Conservation (phyloP, 2,797 vertebrate species). For the Protosalanx chinensis region DNA sequence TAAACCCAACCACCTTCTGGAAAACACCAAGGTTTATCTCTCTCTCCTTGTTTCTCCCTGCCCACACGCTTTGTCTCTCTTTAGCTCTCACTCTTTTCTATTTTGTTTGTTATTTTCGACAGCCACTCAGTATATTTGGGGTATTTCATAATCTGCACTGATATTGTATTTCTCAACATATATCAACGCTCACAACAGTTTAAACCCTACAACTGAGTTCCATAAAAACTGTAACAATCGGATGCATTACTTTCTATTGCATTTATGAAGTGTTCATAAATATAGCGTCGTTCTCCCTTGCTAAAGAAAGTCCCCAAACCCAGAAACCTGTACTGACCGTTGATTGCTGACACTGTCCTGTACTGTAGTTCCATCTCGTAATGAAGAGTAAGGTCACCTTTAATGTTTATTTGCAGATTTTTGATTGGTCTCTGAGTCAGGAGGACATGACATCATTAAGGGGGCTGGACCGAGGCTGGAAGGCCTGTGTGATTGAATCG, state of each 20-base stretch:
- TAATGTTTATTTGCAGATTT: slow-evolving; percentile 53
- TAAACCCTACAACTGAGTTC: neutral
- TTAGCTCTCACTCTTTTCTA: neutral
- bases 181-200: slow-evolving; percentile 7
- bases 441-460: slow-evolving; percentile 66
- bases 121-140: neutral
- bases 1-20: slow-evolving; percentile 73
- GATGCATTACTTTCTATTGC: neutral
- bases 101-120: neutral
- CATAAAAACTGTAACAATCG: neutral
- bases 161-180: neutral
- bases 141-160: neutral
- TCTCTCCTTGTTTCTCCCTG: neutral
- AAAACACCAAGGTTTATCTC: slow-evolving; percentile 72
- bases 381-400: neutral
- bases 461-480: slow-evolving; percentile 72
- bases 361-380: neutral
- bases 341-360: no score
- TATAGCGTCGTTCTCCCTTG: neutral
- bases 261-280: neutral
- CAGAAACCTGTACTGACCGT: neutral
- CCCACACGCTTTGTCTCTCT: neutral
- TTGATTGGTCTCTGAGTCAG: slow-evolving; percentile 67
- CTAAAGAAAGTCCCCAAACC: no score
- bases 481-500: slow-evolving; percentile 42